phyloP scores from a whole-genome alignment of 92 coral and sea anemone genomes.

The Desmophyllum pertusum region DNA sequence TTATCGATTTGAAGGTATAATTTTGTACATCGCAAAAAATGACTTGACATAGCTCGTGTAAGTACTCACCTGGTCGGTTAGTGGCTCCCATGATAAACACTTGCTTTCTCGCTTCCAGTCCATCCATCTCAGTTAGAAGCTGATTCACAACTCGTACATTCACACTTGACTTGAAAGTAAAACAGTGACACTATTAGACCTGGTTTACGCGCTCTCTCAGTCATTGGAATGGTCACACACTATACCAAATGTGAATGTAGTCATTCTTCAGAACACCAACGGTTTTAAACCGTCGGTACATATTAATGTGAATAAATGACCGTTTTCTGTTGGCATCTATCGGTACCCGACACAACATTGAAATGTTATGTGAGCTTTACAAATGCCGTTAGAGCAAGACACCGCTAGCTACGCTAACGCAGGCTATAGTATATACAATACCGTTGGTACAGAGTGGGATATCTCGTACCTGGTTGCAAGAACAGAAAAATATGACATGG shows the following conservation, averaged over 20 bases:
- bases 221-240: neutral
- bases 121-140: constrained; percentile 99
- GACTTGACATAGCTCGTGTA: neutral
- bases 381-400: neutral
- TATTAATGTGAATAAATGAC: neutral
- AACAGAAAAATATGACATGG: neutral
- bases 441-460: too few species aligned
- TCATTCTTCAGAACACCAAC: constrained; percentile 7
- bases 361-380: constrained; percentile 20
- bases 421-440: too few species aligned
- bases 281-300: neutral
- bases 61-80: constrained; percentile 92
- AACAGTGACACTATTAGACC: neutral
- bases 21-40: too few species aligned
- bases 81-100: constrained; percentile 99
- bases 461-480: too few species aligned
- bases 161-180: constrained; percentile 77
- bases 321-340: constrained; percentile 18
- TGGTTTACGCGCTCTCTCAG: neutral
- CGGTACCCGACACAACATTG: constrained; percentile 37
- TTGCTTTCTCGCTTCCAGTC: constrained; percentile 95
- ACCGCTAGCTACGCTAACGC: too few species aligned
- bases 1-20: too few species aligned
- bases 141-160: constrained; percentile 98
- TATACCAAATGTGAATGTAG: neutral